Conservation (phyloP, 2,113 vertebrate species). For the Ageneiosus marmoratus region DNA sequence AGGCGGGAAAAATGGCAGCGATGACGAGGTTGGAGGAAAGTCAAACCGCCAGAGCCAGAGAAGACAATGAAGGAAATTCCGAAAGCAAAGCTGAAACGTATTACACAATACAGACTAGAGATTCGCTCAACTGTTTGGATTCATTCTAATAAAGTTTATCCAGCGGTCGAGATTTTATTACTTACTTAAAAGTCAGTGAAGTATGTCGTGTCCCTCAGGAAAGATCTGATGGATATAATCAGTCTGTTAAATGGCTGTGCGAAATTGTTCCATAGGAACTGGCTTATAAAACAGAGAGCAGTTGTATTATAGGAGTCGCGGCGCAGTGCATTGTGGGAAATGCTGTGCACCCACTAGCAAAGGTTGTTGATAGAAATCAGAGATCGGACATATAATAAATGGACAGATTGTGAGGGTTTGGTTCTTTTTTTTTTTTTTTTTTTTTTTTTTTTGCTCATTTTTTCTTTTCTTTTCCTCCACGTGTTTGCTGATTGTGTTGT, state of each 20-base stretch:
- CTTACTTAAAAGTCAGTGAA: not conserved
- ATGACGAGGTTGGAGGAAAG: not conserved
- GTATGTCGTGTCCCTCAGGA: not conserved
- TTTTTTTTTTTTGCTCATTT: not conserved
- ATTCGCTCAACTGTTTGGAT: not conserved
- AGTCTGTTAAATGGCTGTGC: not conserved
- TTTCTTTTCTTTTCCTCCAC: not conserved
- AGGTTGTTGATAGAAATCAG: not conserved
- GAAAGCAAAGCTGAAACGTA: not conserved
- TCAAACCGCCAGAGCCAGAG: not conserved
- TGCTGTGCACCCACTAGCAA: not conserved
- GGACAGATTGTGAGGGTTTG: not conserved
- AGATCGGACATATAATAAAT: not conserved
- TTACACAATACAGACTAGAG: no score
- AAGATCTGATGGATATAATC: not conserved
- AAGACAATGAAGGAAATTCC: not conserved
- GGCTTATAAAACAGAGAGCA: conserved; percentile 20
- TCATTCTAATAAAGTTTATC: not conserved
- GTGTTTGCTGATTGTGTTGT: conserved; percentile 11
- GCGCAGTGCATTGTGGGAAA: conserved; percentile 7
- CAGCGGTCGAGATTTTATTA: not conserved
- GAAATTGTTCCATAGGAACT: conserved; percentile 18
- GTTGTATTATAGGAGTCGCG: not conserved
- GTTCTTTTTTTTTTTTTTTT: no score
- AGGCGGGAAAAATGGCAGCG: not conserved